Conservation (phyloP, 2,113 vertebrate genomes). For the Dinomys branickii region DNA sequence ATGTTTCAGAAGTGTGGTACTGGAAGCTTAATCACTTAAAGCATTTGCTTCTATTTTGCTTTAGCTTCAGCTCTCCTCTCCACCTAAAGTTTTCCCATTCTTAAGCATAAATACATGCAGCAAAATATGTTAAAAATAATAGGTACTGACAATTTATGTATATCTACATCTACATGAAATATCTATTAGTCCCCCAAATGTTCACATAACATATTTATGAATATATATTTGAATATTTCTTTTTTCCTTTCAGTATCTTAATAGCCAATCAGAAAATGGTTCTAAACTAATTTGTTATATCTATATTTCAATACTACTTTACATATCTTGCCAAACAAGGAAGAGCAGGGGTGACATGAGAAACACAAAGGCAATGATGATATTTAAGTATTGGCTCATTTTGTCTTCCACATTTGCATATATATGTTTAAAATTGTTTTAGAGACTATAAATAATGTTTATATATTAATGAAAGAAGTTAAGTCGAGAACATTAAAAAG, state of each 20-base stretch:
- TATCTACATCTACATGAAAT: not conserved
- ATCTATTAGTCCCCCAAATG: not conserved
- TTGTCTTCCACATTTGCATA: not conserved
- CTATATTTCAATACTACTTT: conserved; percentile 45
- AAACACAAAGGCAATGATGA: not conserved
- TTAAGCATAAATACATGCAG: not conserved
- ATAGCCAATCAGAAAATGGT: conserved; percentile 39
- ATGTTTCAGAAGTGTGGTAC: not conserved
- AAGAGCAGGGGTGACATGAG: not conserved
- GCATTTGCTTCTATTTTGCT: not conserved
- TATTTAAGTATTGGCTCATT: conserved; percentile 25
- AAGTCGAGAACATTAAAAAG: conserved; percentile 17
- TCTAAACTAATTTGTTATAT: conserved; percentile 23
- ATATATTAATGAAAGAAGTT: conserved; percentile 30
- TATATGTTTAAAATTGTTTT: conserved; percentile 35
- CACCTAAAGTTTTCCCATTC: not conserved
- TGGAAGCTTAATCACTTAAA: not conserved
- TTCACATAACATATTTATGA: not conserved
- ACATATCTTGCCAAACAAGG: not conserved
- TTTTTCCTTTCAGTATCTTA: conserved; percentile 66
- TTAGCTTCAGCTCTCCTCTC: not conserved
- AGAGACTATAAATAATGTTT: not conserved
- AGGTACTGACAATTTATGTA: conserved; percentile 44
- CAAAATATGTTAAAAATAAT: conserved; percentile 76
- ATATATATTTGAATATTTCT: not conserved